These are phyloP conservation scores for Mustelus asterias DNA, from an alignment of 2,113 vertebrate species.

Conservation along the genomic window DNA sequence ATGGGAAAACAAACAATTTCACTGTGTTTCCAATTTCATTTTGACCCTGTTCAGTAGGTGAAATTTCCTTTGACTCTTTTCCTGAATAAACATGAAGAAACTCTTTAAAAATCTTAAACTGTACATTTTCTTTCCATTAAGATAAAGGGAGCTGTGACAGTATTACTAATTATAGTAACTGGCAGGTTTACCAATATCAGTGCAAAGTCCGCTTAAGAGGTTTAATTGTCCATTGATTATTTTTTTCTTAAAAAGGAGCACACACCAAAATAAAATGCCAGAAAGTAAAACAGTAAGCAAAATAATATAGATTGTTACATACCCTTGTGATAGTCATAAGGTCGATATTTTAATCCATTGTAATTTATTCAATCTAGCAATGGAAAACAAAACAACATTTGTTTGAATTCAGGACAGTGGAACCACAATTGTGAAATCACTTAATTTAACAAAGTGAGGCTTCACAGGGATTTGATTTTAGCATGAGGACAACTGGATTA, in stretches of 20 bases:
- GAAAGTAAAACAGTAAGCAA: neutral
- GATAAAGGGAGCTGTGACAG: neutral
- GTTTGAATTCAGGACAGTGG: constrained; percentile 9
- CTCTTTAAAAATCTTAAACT: constrained; percentile 34
- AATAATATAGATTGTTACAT: neutral
- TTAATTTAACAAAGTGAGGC: neutral
- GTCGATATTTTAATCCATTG: constrained; percentile 9
- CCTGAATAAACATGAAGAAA: constrained; percentile 13
- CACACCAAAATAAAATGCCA: neutral
- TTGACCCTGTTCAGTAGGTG: constrained; percentile 36
- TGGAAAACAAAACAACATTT: neutral
- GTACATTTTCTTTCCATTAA: constrained; percentile 35
- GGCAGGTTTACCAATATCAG: constrained; percentile 19
- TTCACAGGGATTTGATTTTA: neutral
- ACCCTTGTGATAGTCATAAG: neutral
- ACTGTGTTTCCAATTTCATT: constrained; percentile 41
- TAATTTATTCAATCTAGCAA: neutral
- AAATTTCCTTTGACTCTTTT: neutral
- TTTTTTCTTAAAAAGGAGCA: neutral
- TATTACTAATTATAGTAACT: neutral
- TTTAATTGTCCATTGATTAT: constrained; percentile 29
- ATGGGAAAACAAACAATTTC: constrained; percentile 38
- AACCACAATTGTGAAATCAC: neutral
- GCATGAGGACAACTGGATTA: neutral
- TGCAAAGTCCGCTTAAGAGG: neutral